Conservation (phyloP, 2,113 vertebrate genomes). For the Notarius quadriscutis region DNA sequence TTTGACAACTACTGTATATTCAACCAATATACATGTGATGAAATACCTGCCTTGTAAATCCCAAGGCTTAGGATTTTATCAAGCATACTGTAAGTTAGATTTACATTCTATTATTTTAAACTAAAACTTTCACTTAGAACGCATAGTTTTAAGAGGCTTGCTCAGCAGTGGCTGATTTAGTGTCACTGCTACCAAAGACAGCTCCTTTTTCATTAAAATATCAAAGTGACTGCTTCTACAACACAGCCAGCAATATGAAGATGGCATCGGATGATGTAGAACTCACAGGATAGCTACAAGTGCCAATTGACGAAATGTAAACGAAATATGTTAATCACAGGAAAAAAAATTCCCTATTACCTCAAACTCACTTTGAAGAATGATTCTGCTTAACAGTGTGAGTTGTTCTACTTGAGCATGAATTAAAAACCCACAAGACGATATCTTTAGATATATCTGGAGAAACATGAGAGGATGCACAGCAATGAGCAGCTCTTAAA, state of each 20-base stretch:
- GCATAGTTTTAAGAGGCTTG: too few relatives aligned
- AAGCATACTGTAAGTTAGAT: neutral
- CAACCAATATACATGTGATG: neutral
- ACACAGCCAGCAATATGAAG: neutral
- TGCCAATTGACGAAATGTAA: neutral
- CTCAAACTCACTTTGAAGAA: neutral
- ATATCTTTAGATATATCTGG: constrained; percentile 76
- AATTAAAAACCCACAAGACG: neutral
- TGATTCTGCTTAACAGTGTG: neutral
- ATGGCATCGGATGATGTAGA: neutral
- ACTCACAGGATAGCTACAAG: neutral
- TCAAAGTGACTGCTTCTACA: neutral
- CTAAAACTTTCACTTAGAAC: too few relatives aligned
- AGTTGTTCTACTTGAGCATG: neutral
- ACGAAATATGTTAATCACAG: neutral
- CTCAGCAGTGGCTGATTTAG: too few relatives aligned
- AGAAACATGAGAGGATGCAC: constrained; percentile 93
- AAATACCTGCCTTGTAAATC: neutral
- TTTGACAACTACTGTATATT: neutral
- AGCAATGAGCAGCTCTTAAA: constrained; percentile 94
- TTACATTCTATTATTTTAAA: neutral
- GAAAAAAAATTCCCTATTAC: neutral
- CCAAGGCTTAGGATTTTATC: neutral
- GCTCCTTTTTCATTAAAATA: neutral
- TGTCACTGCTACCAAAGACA: neutral